Evolutionary conservation across 1,140 invertebrate species (phyloP), one percentile per base, ranked within the genome.

Genomic region (Drosophila azteca): DNA sequence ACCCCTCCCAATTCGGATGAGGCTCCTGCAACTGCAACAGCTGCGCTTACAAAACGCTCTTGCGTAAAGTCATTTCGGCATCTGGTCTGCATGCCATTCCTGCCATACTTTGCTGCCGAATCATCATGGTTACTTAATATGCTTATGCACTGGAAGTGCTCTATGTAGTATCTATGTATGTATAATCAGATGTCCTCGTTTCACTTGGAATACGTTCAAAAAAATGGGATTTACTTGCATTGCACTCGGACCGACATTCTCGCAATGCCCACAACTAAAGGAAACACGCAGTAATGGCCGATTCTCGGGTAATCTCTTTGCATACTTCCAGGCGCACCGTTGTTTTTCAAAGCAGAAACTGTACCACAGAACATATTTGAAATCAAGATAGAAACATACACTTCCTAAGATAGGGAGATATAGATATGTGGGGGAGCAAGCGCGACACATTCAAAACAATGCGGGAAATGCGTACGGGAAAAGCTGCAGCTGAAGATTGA

Each of bases 1-100:
- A 13, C 11, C 35, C 11, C 11, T 2, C 11, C 35, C 13, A 9
- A 9, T 13, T 11, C 35, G 11, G 3, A 13, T 13, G 3, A 39
- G 35, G 11, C 11, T 4, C 11, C 11, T 13, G 35, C 35, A 13
- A 39, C 35, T 39, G 80, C 77, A 77, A 77, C 81, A 87, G 65
- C 83, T 84, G 80, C 69, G 64, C 68, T 78, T 78, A 78, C 80
- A 57, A 85, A 79, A 79, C 73, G 71, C 60, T 59, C 50, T 66
- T 72, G 48, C 57, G 74, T 87, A 66, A 77, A 84, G 73, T 87
- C 82, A 66, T 64, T 75, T 78, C 78, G 13, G 35, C 35, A 39
- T 39, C 35, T 39, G 35, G 51, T 81, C 65, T 57, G 77, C 80
- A 70, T 84, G 60, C 64, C 79, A 73, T 69, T 68, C 69, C 54